phyloP scores from a whole-genome alignment of 2,113 vertebrate species.

The Percina caprodes region DNA sequence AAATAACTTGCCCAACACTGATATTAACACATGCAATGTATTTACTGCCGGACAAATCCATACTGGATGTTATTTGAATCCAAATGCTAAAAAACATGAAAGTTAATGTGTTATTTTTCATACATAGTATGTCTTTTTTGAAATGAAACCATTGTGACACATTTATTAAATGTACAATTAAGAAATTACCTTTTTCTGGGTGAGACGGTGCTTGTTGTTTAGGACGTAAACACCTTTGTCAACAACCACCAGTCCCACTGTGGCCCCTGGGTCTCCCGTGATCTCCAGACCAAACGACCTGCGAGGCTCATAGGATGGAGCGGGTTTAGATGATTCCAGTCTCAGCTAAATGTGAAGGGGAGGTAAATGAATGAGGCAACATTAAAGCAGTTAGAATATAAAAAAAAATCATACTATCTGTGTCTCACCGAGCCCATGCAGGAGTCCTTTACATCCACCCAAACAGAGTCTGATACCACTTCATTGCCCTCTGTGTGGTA shows the following conservation, averaged over 20 bases:
- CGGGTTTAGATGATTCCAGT: constrained; percentile 27
- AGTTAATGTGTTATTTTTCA: background rate
- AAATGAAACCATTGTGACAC: background rate
- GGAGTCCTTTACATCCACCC: constrained; percentile 82
- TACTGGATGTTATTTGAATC: background rate
- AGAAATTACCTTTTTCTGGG: constrained; percentile 82
- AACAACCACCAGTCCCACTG: constrained; percentile 82
- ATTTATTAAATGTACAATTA: background rate
- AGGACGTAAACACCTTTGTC: constrained; percentile 83
- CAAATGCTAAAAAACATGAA: background rate
- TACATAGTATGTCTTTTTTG: background rate
- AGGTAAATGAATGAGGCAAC: background rate
- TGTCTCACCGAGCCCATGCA: constrained; percentile 83
- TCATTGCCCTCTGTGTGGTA: constrained; percentile 74
- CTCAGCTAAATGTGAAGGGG: constrained; percentile 67
- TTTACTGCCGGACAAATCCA: too few species aligned
- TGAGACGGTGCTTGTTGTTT: constrained; percentile 82
- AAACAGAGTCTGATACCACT: constrained; percentile 86
- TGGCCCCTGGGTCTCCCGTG: constrained; percentile 79
- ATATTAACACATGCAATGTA: too few species aligned
- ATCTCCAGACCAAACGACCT: constrained; percentile 50
- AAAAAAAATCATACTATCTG: constrained; percentile 5
- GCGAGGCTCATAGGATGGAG: constrained; percentile 23
- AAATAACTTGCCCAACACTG: too few species aligned
- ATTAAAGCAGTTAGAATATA: background rate